Percentiles rank a stretch among this genome's conserved stretches.
Conservation (phyloP, 2,888 invertebrate genomes). For the Tryphoninae sp. region DNA sequence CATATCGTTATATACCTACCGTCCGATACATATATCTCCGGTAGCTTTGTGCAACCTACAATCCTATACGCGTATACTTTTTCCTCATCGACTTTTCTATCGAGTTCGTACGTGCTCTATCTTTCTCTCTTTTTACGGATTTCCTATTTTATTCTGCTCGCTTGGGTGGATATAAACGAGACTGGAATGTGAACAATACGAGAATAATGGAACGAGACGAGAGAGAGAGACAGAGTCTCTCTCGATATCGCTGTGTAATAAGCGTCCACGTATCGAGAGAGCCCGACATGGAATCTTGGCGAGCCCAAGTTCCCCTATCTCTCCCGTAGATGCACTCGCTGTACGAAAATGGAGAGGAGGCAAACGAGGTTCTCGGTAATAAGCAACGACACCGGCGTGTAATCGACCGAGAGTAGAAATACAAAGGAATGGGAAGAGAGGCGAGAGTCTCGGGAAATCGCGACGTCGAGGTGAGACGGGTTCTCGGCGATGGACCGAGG, state of each 20-base stretch:
- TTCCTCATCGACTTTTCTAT: slow-evolving; percentile 50
- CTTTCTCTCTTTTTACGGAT: slow-evolving; percentile 17
- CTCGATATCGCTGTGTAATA: neutral
- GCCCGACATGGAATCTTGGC: no score
- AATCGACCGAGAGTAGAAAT: no score
- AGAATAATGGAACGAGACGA: slow-evolving; percentile 45
- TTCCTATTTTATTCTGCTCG: slow-evolving; percentile 2
- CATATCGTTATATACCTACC: neutral
- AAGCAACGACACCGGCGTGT: no score
- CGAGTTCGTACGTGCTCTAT: slow-evolving; percentile 56
- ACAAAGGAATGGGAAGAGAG: no score
- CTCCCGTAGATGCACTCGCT: no score
- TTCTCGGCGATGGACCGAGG: slow-evolving; percentile 28
- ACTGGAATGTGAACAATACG: slow-evolving; percentile 53
- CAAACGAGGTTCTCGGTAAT: no score
- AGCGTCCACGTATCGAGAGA: no score
- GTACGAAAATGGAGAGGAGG: no score
- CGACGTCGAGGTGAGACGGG: slow-evolving; percentile 1
- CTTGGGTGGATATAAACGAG: slow-evolving; percentile 33
- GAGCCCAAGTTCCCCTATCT: no score
- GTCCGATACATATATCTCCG: neutral
- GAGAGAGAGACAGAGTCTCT: neutral
- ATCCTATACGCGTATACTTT: slow-evolving; percentile 37
- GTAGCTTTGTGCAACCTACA: slow-evolving; percentile 13
- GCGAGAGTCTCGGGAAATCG: neutral